These are phyloP conservation scores for Ctenopoma kingsleyae DNA, from an alignment of 2,797 vertebrate genomes.

Conservation along the genomic window DNA sequence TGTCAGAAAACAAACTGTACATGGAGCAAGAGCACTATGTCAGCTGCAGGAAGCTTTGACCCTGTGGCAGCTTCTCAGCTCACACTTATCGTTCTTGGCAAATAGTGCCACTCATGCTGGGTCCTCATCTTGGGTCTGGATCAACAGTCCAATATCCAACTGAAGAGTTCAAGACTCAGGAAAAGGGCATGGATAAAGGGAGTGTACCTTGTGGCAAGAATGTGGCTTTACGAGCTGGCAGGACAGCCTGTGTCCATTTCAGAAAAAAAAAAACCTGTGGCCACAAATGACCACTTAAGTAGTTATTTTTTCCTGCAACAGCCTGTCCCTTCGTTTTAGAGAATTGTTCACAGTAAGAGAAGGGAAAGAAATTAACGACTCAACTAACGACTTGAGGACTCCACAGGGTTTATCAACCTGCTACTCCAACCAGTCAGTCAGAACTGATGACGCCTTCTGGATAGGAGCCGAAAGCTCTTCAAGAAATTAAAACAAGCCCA, in stretches of 20 bases:
- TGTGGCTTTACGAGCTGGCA: conserved; percentile 19
- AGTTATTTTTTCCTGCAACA: conserved; percentile 35
- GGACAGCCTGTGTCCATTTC: conserved; percentile 15
- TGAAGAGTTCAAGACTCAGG: conserved; percentile 12
- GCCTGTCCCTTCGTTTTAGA: conserved; percentile 29
- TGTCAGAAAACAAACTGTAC: conserved; percentile 53
- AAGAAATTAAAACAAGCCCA: no score
- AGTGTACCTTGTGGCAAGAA: conserved; percentile 6
- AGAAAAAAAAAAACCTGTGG: neutral
- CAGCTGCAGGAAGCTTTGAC: conserved; percentile 46
- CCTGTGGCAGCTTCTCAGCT: conserved; percentile 49
- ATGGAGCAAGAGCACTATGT: conserved; percentile 44
- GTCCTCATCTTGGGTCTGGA: conserved; percentile 35
- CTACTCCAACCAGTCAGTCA: no score
- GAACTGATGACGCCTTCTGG: no score
- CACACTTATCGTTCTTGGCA: conserved; percentile 53
- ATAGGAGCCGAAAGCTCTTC: no score
- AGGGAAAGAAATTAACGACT: conserved; percentile 5
- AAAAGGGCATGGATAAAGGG: conserved; percentile 26
- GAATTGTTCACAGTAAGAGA: conserved; percentile 8
- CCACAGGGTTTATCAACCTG: no score
- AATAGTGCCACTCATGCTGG: conserved; percentile 53
- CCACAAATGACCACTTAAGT: conserved; percentile 43
- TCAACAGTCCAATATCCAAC: conserved; percentile 41
- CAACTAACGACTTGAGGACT: no score